phyloP scores from a whole-genome alignment of 1,140 invertebrate species.

The Drosophila kikkawai region DNA sequence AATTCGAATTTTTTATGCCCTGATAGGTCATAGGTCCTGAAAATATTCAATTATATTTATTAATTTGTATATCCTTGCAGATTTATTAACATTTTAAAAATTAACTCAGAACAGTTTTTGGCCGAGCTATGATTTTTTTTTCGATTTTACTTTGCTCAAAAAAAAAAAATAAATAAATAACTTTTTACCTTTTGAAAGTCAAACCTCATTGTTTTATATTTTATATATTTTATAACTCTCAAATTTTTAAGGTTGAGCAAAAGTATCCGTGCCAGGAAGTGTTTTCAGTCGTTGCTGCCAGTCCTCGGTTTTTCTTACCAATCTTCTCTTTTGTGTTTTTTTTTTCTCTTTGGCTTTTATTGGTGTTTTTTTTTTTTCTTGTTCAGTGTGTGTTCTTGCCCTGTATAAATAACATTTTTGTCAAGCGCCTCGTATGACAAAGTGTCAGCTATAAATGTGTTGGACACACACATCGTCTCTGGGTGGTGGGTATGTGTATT shows the following conservation, averaged over 20 bases:
- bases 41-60: not conserved
- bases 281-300: not conserved
- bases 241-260: not conserved
- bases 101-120: too few relatives aligned
- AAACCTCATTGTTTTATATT: too few relatives aligned
- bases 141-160: too few relatives aligned
- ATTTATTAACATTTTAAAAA: too few relatives aligned
- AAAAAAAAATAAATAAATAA: too few relatives aligned
- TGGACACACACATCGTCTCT: slow-evolving; percentile 43
- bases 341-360: not conserved
- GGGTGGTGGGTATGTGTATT: slow-evolving; percentile 3
- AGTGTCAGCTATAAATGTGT: slow-evolving; percentile 75
- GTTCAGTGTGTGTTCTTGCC: slow-evolving; percentile 35
- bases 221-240: not conserved
- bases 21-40: not conserved
- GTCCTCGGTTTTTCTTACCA: not conserved
- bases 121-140: too few relatives aligned
- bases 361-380: not conserved
- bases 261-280: not conserved
- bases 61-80: too few relatives aligned
- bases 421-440: slow-evolving; percentile 80
- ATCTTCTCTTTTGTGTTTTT: not conserved
- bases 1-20: slow-evolving; percentile 6
- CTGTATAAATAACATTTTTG: slow-evolving; percentile 78
- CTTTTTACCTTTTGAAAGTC: too few relatives aligned